A percentile compares a stretch with the other conserved stretches of the same genome.
These are phyloP conservation scores for Daphoenositta chrysoptera DNA, from an alignment of 2,113 vertebrate species.

Conservation along the genomic window DNA sequence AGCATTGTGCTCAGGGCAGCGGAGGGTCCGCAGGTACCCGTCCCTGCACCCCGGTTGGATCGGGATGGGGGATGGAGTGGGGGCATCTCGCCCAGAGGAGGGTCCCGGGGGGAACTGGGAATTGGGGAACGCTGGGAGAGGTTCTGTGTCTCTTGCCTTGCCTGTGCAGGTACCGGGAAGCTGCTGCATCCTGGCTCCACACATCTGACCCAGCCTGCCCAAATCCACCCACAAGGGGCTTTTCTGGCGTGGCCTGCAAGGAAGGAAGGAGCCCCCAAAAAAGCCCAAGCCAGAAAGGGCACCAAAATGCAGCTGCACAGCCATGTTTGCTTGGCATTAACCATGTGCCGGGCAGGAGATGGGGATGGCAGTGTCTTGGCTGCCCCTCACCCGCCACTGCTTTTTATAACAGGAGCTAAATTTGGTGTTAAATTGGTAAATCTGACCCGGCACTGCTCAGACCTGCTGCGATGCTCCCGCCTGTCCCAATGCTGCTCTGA, in stretches of 20 bases:
- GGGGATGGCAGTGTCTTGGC: not conserved
- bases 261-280: not conserved
- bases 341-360: accelerated
- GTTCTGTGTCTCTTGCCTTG: not conserved
- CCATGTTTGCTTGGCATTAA: not conserved
- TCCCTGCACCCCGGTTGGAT: not conserved
- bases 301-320: not conserved
- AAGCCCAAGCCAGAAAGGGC: not conserved
- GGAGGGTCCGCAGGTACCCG: not conserved
- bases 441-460: not conserved
- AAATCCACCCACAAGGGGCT: accelerated
- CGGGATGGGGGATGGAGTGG: accelerated
- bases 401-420: not conserved
- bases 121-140: not conserved
- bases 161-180: not conserved
- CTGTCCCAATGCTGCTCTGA: accelerated
- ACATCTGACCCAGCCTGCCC: not conserved
- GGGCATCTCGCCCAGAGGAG: not conserved
- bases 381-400: accelerated
- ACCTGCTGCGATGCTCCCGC: accelerated
- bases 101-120: not conserved
- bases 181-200: not conserved
- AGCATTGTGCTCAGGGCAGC: conserved; percentile 78
- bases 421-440: not conserved
- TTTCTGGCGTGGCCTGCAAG: accelerated